Evolutionary conservation across 2,888 invertebrate species (phyloP).

Genomic region (Xylocampa areola): DNA sequence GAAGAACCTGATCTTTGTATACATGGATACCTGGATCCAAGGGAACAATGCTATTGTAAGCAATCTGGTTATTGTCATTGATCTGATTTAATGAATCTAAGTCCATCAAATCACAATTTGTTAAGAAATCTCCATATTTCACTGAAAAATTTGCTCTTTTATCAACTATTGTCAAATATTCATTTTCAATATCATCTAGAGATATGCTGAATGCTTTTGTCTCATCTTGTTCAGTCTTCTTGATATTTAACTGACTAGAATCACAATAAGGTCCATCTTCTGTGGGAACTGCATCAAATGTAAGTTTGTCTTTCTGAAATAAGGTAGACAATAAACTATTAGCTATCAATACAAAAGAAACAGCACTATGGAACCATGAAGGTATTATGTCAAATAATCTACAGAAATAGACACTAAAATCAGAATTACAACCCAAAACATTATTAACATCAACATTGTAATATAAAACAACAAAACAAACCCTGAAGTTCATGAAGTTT

Average conservation of each 20-base stretch:
- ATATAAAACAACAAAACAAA: constrained; percentile 54
- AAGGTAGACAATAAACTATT: constrained; percentile 3
- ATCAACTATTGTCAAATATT: constrained; percentile 68
- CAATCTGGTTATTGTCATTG: constrained; percentile 43
- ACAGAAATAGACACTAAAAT: neutral
- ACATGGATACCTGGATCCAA: neutral
- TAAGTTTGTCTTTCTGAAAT: constrained; percentile 88
- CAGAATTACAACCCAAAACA: neutral
- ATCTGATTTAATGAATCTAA: constrained; percentile 44
- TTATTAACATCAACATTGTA: neutral
- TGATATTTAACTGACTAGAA: constrained; percentile 54
- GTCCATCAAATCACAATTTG: constrained; percentile 73
- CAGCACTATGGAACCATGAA: neutral
- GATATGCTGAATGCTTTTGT: constrained; percentile 67
- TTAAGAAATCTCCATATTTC: constrained; percentile 83
- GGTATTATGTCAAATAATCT: neutral
- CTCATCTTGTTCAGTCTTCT: constrained; percentile 45
- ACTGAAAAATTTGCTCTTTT: constrained; percentile 78
- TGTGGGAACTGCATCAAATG: constrained; percentile 89
- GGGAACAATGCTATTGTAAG: constrained; percentile 3
- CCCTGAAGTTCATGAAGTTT: constrained; percentile 88
- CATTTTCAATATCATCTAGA: constrained; percentile 81
- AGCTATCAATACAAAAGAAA: too few species aligned
- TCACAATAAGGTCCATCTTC: constrained; percentile 82
- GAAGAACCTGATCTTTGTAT: constrained; percentile 2